Evolutionary conservation across 2,888 invertebrate species (phyloP), one percentile per base, ranked within the genome.

Genomic region (Thymelicus sylvestris): DNA sequence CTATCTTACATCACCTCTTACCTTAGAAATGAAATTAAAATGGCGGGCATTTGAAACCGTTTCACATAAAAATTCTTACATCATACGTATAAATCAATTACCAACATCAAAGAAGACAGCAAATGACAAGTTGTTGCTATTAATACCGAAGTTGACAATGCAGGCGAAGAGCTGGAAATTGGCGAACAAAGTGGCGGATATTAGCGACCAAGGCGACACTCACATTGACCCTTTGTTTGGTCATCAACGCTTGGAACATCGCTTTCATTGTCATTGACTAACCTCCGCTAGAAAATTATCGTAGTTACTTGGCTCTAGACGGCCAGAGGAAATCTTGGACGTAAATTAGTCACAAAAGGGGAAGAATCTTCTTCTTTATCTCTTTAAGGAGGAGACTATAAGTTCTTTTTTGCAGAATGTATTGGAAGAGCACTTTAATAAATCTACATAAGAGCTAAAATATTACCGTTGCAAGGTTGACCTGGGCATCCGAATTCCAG

Each of bases 151-250:
- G 70, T 65, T n/a, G 64, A 69, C 63, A 63, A 70, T 70, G 52
- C 47, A 44, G 69, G 52, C 31, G 65, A 61, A 52, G 70, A 63
- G 63, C 38, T 76, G 73, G 74, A 76, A 78, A 85, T 86, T 82
- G 77, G 75, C 78, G 75, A 75, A 86, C 85, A 86, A 86, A 81
- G 80, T 76, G 67, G 72, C 78, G 78, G 80, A 80, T 81, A 85
- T 81, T 83, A 79, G 75, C 74, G 66, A 75, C 80, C 84, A 86
- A 87, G 86, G 84, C 77, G 74, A 83, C 74, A 74, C 73, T 75
- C 71, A 64, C 69, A 76, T 72, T 78, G 73, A 71, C 69, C 76
- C 78, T 83, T 85, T 86, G 86, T 86, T 80, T 77, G 79, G 74
- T 65, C 24, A 67, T 61, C 67, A 68, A 52, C 60, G 63, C 60